Conservation (phyloP, 2,888 invertebrate species). For the Euspilapteryx auroguttella region DNA sequence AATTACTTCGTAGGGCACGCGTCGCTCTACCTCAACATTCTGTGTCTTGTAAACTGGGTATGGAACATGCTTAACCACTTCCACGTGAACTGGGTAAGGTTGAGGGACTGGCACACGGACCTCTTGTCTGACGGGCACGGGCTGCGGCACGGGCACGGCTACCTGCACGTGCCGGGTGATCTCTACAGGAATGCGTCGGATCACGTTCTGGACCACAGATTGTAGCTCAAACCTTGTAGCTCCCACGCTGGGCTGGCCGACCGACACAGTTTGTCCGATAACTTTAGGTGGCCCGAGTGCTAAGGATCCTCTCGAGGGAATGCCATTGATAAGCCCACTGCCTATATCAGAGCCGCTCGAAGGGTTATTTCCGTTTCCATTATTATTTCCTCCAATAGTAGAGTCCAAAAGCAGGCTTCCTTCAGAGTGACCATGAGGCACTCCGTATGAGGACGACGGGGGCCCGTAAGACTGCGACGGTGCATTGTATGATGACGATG, state of each 20-base stretch:
- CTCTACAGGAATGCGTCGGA: constrained; percentile 45
- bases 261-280: constrained; percentile 8
- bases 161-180: constrained; percentile 42
- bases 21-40: constrained; percentile 42
- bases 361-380: constrained; percentile 6
- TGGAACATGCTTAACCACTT: constrained; percentile 44
- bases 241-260: constrained; percentile 13
- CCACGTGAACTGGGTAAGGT: constrained; percentile 46
- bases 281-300: constrained; percentile 19
- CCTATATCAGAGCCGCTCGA: constrained; percentile 2
- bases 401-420: neutral
- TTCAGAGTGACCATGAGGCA: neutral
- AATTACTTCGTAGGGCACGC: constrained; percentile 39
- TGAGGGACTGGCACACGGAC: constrained; percentile 45
- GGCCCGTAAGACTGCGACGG: constrained; percentile 10
- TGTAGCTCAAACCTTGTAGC: constrained; percentile 40
- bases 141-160: constrained; percentile 34
- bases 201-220: constrained; percentile 42
- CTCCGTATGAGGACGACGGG: constrained; percentile 5
- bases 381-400: constrained; percentile 6
- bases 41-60: constrained; percentile 48
- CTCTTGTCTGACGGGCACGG: constrained; percentile 42
- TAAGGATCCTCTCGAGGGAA: constrained; percentile 8
- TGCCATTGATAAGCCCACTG: constrained; percentile 6
- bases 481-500: constrained; percentile 9